Percentiles rank a stretch among this genome's conserved stretches.
phyloP scores from a whole-genome alignment of 92 coral and sea anemone species.

The Desmophyllum pertusum region DNA sequence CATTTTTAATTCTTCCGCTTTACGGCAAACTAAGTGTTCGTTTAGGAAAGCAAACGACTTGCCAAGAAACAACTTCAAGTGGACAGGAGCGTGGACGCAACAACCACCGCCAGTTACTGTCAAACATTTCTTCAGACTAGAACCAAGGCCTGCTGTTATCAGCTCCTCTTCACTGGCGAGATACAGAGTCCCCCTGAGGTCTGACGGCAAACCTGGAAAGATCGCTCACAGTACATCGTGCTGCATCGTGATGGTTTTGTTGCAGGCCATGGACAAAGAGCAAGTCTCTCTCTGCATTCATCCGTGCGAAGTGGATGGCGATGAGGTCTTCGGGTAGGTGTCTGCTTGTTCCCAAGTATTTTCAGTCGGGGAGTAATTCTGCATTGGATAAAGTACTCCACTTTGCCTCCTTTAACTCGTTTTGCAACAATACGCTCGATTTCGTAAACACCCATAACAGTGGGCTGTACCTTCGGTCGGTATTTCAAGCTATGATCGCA shows the following conservation, averaged over 20 bases:
- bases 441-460: constrained; percentile 33
- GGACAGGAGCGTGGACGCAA: constrained; percentile 14
- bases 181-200: not conserved
- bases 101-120: constrained; percentile 27
- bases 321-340: not conserved
- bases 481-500: constrained; percentile 21
- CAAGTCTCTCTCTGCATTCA: not conserved
- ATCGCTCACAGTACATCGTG: not conserved
- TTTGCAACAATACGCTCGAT: constrained; percentile 42
- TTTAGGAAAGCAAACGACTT: constrained; percentile 34
- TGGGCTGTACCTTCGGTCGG: constrained; percentile 28
- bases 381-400: not conserved
- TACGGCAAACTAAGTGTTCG: no score
- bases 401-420: not conserved
- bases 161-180: constrained; percentile 27
- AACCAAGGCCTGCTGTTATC: constrained; percentile 22
- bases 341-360: not conserved
- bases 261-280: not conserved
- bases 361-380: not conserved
- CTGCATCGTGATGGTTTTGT: not conserved
- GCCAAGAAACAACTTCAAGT: constrained; percentile 17
- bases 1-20: no score
- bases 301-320: not conserved
- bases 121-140: constrained; percentile 26
- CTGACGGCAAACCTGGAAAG: not conserved